phyloP scores from a whole-genome alignment of 2,797 vertebrate genomes.

The Cichlasoma orientale region DNA sequence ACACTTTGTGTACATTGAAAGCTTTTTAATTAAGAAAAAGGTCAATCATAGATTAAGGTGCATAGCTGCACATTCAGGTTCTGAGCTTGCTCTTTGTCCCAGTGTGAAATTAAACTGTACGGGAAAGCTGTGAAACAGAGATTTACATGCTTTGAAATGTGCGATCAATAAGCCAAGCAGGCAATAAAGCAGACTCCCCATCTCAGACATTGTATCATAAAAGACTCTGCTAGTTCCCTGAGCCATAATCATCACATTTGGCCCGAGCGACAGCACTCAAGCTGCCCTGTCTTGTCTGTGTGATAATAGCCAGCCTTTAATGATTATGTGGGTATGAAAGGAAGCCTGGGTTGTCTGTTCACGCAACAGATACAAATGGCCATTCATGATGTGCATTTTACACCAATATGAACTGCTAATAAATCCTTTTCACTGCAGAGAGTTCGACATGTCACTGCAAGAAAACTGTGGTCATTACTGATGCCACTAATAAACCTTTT shows the following conservation, averaged over 20 bases:
- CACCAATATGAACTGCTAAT: slow-evolving; percentile 1
- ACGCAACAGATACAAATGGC: slow-evolving; percentile 5
- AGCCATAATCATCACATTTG: slow-evolving; percentile 33
- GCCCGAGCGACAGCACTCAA: slow-evolving; percentile 9
- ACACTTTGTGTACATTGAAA: slow-evolving; percentile 42
- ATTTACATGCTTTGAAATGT: slow-evolving; percentile 15
- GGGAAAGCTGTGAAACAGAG: slow-evolving; percentile 3
- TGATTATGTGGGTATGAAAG: slow-evolving; percentile 4
- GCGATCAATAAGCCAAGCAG: slow-evolving; percentile 17
- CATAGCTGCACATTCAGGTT: slow-evolving; percentile 55
- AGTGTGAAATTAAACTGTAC: not conserved
- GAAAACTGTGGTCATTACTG: not conserved
- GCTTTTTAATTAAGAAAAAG: slow-evolving; percentile 58
- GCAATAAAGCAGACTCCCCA: slow-evolving; percentile 3
- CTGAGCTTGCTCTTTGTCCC: slow-evolving; percentile 34
- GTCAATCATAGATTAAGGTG: slow-evolving; percentile 54
- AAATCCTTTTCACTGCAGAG: slow-evolving; percentile 8
- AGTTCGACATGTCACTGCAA: not conserved
- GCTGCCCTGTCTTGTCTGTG: slow-evolving; percentile 11
- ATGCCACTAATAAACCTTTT: not conserved
- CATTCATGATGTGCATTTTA: not conserved
- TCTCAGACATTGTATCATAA: slow-evolving; percentile 12
- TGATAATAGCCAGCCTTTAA: slow-evolving; percentile 24
- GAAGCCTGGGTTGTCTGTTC: not conserved
- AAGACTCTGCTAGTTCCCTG: slow-evolving; percentile 21